Evolutionary conservation across 2,888 invertebrate genomes (phyloP).

Genomic region (Lissocephala sabroskyi): DNA sequence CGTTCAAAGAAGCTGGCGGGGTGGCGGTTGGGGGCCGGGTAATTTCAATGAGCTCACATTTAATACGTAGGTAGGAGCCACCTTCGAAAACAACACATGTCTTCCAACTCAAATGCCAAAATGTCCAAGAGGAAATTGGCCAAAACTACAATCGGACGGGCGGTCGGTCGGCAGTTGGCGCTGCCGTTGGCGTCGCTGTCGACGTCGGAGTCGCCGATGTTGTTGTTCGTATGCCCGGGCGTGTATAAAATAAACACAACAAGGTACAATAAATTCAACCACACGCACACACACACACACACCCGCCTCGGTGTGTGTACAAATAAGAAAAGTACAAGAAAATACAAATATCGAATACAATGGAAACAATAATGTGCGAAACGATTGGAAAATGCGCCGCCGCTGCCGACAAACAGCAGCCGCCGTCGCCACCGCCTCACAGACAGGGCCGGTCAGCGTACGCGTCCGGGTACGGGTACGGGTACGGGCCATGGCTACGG

Average conservation of each 20-base stretch:
- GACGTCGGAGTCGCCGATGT: constrained; percentile 12
- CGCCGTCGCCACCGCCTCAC: constrained; percentile 26
- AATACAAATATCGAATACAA: constrained; percentile 64
- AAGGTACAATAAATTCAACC: constrained; percentile 58
- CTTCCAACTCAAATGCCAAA: constrained; percentile 1
- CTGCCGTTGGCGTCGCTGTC: constrained; percentile 18
- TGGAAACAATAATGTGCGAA: constrained; percentile 66
- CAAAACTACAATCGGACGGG: neutral
- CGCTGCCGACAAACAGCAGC: constrained; percentile 7
- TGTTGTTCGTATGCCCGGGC: constrained; percentile 37
- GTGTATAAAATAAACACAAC: constrained; percentile 55
- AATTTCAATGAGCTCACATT: constrained; percentile 30
- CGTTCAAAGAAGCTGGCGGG: no score
- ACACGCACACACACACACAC: no score
- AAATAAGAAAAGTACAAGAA: constrained; percentile 56
- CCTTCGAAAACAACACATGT: neutral
- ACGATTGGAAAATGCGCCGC: constrained; percentile 59
- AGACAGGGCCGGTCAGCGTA: constrained; percentile 16
- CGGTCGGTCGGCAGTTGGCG: neutral
- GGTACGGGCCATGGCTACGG: constrained; percentile 41
- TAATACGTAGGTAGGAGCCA: constrained; percentile 20
- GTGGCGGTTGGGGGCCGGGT: no score
- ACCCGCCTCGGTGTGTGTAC: constrained; percentile 12
- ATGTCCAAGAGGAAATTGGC: constrained; percentile 16
- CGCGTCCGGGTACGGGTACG: constrained; percentile 5